Evolutionary conservation across 2,113 vertebrate genomes (phyloP).

Genomic region (Amphilophus citrinellus): DNA sequence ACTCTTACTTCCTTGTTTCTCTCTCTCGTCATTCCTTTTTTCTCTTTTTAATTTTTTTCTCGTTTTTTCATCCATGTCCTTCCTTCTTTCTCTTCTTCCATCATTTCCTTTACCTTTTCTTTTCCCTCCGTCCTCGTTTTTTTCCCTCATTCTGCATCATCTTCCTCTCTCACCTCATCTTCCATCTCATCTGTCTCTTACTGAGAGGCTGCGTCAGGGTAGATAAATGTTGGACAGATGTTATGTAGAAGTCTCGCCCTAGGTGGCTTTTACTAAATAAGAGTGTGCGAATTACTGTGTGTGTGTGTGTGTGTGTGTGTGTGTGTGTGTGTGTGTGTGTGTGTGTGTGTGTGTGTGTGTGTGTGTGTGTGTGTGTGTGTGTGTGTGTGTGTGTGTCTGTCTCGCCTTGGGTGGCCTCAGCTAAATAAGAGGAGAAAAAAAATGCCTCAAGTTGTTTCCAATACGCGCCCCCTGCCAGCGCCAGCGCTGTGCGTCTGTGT

Average conservation of each 20-base stretch:
- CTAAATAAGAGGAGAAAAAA: slow-evolving; percentile 51
- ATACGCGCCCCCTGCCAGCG: slow-evolving; percentile 54
- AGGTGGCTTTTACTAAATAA: slow-evolving; percentile 64
- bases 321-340: slow-evolving; percentile 15
- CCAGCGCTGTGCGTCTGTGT: slow-evolving; percentile 20
- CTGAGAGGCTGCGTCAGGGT: slow-evolving; percentile 60
- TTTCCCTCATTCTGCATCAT: neutral
- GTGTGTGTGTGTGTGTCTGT: slow-evolving; percentile 21
- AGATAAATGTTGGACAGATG: slow-evolving; percentile 78
- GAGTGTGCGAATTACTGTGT: neutral
- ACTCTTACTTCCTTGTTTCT: neutral
- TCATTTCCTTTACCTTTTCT: neutral
- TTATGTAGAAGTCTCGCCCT: slow-evolving; percentile 70
- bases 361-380: slow-evolving; percentile 26
- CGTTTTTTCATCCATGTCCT: neutral
- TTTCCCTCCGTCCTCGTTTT: neutral
- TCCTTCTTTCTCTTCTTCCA: neutral
- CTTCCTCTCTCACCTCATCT: neutral
- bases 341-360: slow-evolving; percentile 23
- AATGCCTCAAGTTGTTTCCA: slow-evolving; percentile 56
- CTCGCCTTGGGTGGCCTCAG: slow-evolving; percentile 51
- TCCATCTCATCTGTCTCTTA: slow-evolving; percentile 51
- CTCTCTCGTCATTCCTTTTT: neutral
- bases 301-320: slow-evolving; percentile 8
- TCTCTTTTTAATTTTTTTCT: neutral